Evolutionary conservation across 2,888 invertebrate genomes (phyloP), one percentile per base, ranked within the genome.

Genomic region (Mycogona germanica): DNA sequence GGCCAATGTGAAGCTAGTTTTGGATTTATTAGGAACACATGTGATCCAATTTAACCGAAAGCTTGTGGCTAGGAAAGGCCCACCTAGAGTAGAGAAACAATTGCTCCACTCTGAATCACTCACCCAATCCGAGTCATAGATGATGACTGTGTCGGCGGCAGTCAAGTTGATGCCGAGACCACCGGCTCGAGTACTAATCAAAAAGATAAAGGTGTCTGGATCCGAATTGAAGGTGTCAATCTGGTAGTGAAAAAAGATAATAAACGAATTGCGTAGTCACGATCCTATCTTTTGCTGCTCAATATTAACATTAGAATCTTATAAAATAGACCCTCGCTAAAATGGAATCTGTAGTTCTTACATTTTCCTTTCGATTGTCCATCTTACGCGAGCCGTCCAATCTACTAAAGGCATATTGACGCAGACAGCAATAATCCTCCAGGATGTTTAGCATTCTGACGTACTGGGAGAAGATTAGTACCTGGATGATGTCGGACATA

Each of bases 151-250:
- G 65, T 83, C 82, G 1, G 82, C 82, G 3, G 73, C 71, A 0
- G 74, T 73, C 38, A 83, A 69, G 68, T 82, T 83, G 25, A 83
- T 68, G 1, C 83, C 83, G 2, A 82, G 70, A 14, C 82, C 82
- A 30, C 83, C 83, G 51, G 83, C 81, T 64, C 80, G 70, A 0
- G 81, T 83, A 9, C 79, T 77, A 44, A 84, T 65, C 3, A 84
- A 68, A 64, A 81, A 83, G 1, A 79, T 55, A 58, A 77, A 77
- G 9, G 70, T 58, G 2, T 72, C 61, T 0, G 73, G 68, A 62
- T 77, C 67, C 0, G 50, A 26, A 38, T 57, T 59, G 35, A 62
- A 62, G 3, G 52, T 12, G n/a, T 44, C n/a, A 17, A 55, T 51
- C 57, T 57, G 23, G 5, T 21, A 23, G 7, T 29, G 25, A 26